These are phyloP conservation scores for Peromyscus attwateri DNA, from an alignment of 2,797 vertebrate species.

Conservation along the genomic window DNA sequence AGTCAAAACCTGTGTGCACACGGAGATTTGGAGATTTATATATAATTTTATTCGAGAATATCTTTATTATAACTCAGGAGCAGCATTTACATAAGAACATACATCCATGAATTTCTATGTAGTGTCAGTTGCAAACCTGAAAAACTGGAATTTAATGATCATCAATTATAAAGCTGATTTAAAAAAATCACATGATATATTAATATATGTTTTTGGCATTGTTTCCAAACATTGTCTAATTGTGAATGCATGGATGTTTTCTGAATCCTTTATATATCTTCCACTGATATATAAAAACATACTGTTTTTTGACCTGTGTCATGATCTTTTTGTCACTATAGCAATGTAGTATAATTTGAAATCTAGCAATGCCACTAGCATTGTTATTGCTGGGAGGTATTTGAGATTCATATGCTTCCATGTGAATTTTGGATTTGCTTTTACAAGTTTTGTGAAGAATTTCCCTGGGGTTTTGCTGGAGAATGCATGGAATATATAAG, in stretches of 20 bases:
- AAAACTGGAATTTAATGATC: constrained; percentile 35
- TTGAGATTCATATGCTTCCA: neutral
- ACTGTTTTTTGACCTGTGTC: neutral
- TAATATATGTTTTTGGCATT: neutral
- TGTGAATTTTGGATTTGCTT: neutral
- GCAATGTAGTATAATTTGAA: neutral
- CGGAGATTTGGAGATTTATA: neutral
- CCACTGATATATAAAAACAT: neutral
- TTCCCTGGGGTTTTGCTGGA: neutral
- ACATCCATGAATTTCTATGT: neutral
- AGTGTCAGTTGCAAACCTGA: constrained; percentile 49
- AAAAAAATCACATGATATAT: constrained; percentile 33
- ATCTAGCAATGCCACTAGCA: neutral
- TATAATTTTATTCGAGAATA: neutral
- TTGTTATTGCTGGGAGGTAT: neutral
- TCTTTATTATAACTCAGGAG: neutral
- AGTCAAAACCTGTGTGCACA: neutral
- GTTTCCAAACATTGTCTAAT: neutral
- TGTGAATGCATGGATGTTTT: neutral
- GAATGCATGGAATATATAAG: neutral
- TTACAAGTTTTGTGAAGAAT: neutral
- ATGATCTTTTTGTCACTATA: neutral
- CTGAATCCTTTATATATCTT: neutral
- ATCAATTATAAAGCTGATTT: neutral
- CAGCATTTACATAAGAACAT: neutral